Base-by-base conservation (phyloP, 2,888 invertebrate genomes). In the Odontomyia ornata region DNA sequence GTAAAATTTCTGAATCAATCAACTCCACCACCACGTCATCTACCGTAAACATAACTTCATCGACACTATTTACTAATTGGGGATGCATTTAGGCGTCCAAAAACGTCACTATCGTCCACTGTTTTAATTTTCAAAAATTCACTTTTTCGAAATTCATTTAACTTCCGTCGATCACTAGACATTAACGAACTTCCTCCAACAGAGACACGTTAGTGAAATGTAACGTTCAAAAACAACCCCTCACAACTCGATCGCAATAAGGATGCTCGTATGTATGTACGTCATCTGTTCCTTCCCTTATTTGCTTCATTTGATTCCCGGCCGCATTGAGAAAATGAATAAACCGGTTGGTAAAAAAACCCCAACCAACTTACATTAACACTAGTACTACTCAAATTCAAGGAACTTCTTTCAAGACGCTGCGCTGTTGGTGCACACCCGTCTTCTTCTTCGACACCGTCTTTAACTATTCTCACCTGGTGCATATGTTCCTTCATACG, bases 391-490 rank as follows among this genome's bases (percentile, higher is more conserved):
- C 57, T 23, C 57, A 9, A 18, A 11, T 23, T 25, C 25, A 60
- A 36, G 36, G 57, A 15, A 21, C 57, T 23, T 13, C 57, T 36
- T 9, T 36, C 9, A 36, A 36, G 36, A 36, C 36, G 36, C 9
- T 36, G 5, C 36, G 36, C 9, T 36, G 5, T 36, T 36, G 36
- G 36, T 36, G 18, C 52, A 52, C 52, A 52, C n/a, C 52, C 60
- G 60, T 60, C 60, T 52, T 52, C n/a, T 7, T 18, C 18, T 15
- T 60, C 60, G 25, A n/a, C 23, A 25, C 7, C 23, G 60, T 21
- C 60, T 60, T 60, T 60, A 23, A 23, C n/a, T 67, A 67, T 43
- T 67, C 72, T 72, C 72, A 72, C 72, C 72, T 72, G 72, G 72
- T 47, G 69, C 72, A 52, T 72, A 52, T 52, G 72, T 56, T 56